Evolutionary conservation across 1,140 invertebrate species (phyloP).

Genomic region (Macrocentrus cingulum): DNA sequence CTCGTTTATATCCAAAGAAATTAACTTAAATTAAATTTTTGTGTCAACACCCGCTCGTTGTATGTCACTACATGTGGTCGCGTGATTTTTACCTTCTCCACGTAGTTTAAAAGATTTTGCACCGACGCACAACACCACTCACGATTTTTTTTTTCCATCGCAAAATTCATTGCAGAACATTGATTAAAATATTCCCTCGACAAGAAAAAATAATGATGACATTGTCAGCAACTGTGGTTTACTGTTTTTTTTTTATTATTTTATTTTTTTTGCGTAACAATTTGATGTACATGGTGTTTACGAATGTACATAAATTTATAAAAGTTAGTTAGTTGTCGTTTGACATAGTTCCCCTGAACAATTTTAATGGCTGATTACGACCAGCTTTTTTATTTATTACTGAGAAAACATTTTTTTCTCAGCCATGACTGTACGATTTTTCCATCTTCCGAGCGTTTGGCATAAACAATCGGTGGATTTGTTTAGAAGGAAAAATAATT

Average conservation of each 20-base stretch:
- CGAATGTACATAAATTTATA: conserved; percentile 8
- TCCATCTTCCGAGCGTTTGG: too few species aligned
- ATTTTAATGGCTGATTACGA: conserved; percentile 1
- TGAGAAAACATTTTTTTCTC: too few species aligned
- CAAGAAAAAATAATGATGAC: not conserved
- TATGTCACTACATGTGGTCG: not conserved
- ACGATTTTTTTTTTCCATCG: conserved; percentile 12
- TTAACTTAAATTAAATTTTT: conserved; percentile 2
- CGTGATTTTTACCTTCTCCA: not conserved
- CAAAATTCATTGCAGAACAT: not conserved
- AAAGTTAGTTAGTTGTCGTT: not conserved
- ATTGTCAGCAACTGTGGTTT: not conserved
- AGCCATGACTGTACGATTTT: too few species aligned
- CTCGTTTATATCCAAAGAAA: conserved; percentile 18
- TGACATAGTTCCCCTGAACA: not conserved
- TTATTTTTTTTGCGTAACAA: not conserved
- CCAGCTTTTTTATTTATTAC: not conserved
- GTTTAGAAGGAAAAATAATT: too few species aligned
- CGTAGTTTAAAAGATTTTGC: conserved; percentile 48
- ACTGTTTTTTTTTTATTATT: not conserved
- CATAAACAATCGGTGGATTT: too few species aligned
- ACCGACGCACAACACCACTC: conserved; percentile 47
- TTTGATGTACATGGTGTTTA: not conserved
- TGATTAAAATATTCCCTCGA: too few species aligned
- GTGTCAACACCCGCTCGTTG: not conserved